Conservation (phyloP, 2,888 invertebrate species). For the Ochropacha duplaris region DNA sequence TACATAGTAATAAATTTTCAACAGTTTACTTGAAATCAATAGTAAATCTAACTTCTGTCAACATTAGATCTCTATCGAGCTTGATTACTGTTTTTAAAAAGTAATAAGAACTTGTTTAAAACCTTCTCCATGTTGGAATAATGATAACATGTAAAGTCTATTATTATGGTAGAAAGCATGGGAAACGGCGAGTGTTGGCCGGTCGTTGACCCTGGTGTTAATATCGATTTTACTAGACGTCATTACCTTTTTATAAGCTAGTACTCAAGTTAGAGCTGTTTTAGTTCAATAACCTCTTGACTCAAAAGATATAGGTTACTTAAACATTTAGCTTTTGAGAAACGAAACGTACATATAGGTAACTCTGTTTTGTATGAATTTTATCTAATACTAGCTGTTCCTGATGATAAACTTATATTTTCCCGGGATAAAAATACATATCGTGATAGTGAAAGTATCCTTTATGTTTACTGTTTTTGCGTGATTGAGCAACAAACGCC, state of each 20-base stretch:
- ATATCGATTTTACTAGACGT: conserved; percentile 62
- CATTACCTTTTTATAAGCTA: conserved; percentile 10
- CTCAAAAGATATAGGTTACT: too few species aligned
- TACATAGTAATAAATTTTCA: too few species aligned
- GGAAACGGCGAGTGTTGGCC: conserved; percentile 39
- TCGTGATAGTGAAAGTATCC: too few species aligned
- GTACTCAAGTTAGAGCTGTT: neutral
- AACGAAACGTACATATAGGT: too few species aligned
- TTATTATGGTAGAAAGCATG: conserved; percentile 20
- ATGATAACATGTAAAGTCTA: conserved; percentile 9
- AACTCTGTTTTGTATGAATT: too few species aligned
- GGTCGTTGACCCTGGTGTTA: conserved; percentile 45
- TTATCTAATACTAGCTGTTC: too few species aligned
- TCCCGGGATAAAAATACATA: too few species aligned
- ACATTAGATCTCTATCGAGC: conserved; percentile 1
- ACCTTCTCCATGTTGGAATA: neutral
- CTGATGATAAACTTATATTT: too few species aligned
- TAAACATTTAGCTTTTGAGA: too few species aligned
- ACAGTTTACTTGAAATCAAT: neutral
- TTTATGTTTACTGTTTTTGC: too few species aligned
- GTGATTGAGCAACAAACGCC: too few species aligned
- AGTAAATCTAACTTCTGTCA: neutral
- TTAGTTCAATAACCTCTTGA: neutral
- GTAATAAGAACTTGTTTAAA: conserved; percentile 11
- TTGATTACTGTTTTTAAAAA: conserved; percentile 18